Percentiles rank a stretch among this genome's conserved stretches.
phyloP scores from a whole-genome alignment of 1,140 invertebrate genomes.

The Anastatus disparis region DNA sequence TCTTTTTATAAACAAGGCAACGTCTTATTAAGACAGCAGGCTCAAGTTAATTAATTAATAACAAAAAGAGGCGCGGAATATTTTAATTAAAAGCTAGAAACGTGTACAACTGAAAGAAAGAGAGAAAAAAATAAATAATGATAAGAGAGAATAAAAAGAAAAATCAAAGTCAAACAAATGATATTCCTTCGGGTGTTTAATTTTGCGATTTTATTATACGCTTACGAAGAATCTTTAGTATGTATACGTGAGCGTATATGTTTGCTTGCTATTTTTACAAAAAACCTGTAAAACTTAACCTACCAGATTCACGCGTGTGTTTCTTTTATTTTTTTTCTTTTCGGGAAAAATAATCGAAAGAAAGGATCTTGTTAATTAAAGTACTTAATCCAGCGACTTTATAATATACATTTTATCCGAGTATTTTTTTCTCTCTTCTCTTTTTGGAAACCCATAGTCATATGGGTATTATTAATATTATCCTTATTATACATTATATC shows the following conservation, averaged over 20 bases:
- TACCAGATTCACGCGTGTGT: neutral
- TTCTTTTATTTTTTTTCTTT: too few relatives aligned
- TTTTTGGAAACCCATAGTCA: too few relatives aligned
- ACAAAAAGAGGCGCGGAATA: slow-evolving; percentile 3
- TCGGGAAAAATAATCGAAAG: neutral
- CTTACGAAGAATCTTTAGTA: slow-evolving; percentile 14
- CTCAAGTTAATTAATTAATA: slow-evolving; percentile 16
- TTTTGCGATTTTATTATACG: slow-evolving; percentile 24
- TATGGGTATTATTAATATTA: too few relatives aligned
- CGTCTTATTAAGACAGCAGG: slow-evolving; percentile 3
- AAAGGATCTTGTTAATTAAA: slow-evolving; percentile 30
- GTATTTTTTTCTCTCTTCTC: neutral
- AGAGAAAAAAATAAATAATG: neutral
- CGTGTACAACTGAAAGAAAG: neutral
- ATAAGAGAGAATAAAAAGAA: slow-evolving; percentile 1
- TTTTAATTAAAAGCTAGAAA: slow-evolving; percentile 27
- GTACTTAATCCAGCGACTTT: slow-evolving; percentile 27
- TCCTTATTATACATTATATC: too few relatives aligned
- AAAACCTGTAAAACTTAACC: neutral
- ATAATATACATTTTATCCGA: slow-evolving; percentile 14
- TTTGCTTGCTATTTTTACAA: neutral
- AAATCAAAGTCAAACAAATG: slow-evolving; percentile 26
- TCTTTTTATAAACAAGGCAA: neutral
- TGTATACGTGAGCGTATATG: neutral
- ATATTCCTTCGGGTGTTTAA: neutral